Conservation (phyloP, 2,797 vertebrate species). For the Anguilla megastoma region DNA sequence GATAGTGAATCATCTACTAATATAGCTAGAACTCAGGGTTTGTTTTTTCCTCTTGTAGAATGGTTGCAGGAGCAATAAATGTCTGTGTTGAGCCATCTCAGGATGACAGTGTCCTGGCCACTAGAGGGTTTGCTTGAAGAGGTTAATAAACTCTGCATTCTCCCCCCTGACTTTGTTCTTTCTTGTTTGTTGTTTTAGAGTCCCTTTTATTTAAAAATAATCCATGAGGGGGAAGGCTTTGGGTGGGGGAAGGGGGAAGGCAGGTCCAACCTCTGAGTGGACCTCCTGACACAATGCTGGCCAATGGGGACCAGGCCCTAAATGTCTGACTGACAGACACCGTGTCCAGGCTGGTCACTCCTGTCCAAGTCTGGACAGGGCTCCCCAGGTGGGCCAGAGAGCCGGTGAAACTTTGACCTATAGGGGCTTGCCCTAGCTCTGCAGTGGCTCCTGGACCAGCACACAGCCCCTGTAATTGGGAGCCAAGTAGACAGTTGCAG, state of each 20-base stretch:
- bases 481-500: conserved; percentile 56
- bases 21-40: too few relatives aligned
- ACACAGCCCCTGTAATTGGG: conserved; percentile 58
- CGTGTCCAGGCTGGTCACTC: conserved; percentile 44
- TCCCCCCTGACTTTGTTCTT: background rate
- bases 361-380: conserved; percentile 31
- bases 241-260: too few relatives aligned
- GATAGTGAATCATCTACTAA: background rate
- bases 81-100: too few relatives aligned
- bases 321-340: conserved; percentile 46
- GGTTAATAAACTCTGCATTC: background rate
- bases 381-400: conserved; percentile 31
- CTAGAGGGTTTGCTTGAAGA: background rate
- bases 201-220: background rate
- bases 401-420: conserved; percentile 33
- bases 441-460: background rate
- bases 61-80: too few relatives aligned
- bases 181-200: conserved; percentile 3
- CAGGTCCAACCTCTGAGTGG: background rate
- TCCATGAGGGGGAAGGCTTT: background rate
- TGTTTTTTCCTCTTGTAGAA: too few relatives aligned
- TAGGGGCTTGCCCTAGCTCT: conserved; percentile 3
- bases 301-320: conserved; percentile 25
- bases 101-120: too few relatives aligned
- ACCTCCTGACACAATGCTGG: conserved; percentile 36